Evolutionary conservation across 2,888 invertebrate species (phyloP).

Genomic region (Antitype chi): DNA sequence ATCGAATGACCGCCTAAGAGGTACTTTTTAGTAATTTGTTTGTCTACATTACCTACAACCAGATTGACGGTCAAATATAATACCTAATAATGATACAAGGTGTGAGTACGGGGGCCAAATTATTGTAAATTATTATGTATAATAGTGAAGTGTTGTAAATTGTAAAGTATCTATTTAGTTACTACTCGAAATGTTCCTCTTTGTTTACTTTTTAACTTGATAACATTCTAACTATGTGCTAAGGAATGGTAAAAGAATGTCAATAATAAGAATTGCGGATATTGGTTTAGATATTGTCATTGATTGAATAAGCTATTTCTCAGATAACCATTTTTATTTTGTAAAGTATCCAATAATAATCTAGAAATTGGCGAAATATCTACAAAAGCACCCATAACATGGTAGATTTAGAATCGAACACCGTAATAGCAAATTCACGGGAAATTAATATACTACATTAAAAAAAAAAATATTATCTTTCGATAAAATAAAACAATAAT

Average conservation of each 20-base stretch:
- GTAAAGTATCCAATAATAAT: neutral
- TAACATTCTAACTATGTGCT: neutral
- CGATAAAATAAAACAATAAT: neutral
- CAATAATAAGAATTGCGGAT: neutral
- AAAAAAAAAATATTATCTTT: neutral
- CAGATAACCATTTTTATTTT: slow-evolving; percentile 9
- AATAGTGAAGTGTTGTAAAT: slow-evolving; percentile 35
- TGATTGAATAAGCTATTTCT: neutral
- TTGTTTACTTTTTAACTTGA: neutral
- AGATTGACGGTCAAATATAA: slow-evolving; percentile 2
- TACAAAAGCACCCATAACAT: neutral
- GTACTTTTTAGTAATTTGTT: neutral
- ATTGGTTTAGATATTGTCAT: slow-evolving; percentile 17
- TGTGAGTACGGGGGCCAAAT: slow-evolving; percentile 37
- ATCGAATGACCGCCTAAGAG: too few relatives aligned
- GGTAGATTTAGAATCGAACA: neutral
- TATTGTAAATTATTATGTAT: slow-evolving; percentile 20
- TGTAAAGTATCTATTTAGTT: slow-evolving; percentile 13
- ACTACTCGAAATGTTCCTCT: slow-evolving; percentile 43
- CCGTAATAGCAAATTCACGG: neutral
- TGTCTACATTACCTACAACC: too few relatives aligned
- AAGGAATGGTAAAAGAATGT: neutral
- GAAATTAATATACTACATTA: neutral
- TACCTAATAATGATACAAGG: neutral
- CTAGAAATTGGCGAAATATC: neutral